A percentile compares a stretch with the other conserved stretches of the same genome.
Evolutionary conservation across 2,797 vertebrate genomes (phyloP).

Genomic region (Enoplosus armatus): DNA sequence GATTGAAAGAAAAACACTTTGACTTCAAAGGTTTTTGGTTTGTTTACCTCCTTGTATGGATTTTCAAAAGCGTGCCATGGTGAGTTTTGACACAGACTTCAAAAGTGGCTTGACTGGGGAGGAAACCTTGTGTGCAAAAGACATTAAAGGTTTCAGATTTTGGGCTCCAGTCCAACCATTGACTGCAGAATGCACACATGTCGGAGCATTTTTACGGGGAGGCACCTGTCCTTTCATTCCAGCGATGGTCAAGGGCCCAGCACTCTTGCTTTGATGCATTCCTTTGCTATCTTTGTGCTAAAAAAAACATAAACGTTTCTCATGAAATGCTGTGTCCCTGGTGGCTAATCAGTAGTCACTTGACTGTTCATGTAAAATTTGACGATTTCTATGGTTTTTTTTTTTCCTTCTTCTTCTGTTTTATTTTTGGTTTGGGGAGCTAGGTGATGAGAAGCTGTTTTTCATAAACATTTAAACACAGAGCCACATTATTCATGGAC

Average conservation of each 20-base stretch:
- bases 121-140: constrained; percentile 77
- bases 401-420: not conserved
- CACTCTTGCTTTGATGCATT: constrained; percentile 79
- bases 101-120: constrained; percentile 76
- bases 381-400: constrained; percentile 50
- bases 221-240: constrained; percentile 77
- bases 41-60: constrained; percentile 81
- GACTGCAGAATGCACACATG: constrained; percentile 76
- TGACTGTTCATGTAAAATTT: constrained; percentile 63
- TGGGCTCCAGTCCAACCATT: constrained; percentile 66
- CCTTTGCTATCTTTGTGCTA: constrained; percentile 80
- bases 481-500: constrained; percentile 69
- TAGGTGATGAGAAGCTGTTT: constrained; percentile 57
- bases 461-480: constrained; percentile 79
- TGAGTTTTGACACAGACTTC: constrained; percentile 78
- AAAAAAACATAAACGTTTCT: constrained; percentile 59
- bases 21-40: constrained; percentile 78
- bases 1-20: constrained; percentile 71
- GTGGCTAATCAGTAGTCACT: constrained; percentile 68
- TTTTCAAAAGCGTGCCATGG: constrained; percentile 75
- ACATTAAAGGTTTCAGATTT: constrained; percentile 79
- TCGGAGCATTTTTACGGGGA: constrained; percentile 63
- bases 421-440: not conserved
- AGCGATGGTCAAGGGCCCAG: constrained; percentile 66
- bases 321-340: constrained; percentile 70